Percentiles rank a stretch among this genome's conserved stretches.
These are phyloP conservation scores for Etheostoma spectabile DNA, from an alignment of 2,113 vertebrate species.

Conservation along the genomic window DNA sequence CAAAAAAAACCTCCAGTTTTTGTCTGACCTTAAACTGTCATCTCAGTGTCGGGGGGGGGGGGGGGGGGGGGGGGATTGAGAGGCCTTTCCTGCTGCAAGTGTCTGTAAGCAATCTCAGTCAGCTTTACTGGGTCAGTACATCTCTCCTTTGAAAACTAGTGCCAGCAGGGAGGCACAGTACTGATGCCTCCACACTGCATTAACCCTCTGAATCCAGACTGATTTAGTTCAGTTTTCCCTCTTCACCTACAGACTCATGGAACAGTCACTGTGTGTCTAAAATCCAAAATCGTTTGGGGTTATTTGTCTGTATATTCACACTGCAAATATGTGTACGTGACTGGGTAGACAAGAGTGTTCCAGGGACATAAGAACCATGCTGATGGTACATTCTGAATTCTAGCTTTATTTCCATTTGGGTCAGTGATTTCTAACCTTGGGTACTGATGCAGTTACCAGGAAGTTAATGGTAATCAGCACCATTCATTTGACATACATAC, in stretches of 20 bases:
- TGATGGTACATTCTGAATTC: neutral
- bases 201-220: neutral
- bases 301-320: neutral
- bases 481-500: neutral
- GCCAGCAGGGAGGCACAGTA: neutral
- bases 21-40: slow-evolving; percentile 58
- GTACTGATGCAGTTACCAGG: neutral
- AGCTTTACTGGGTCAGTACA: slow-evolving; percentile 34
- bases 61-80: neutral
- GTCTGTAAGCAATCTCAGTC: slow-evolving; percentile 1
- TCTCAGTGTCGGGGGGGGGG: slow-evolving; percentile 25
- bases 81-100: slow-evolving; percentile 12
- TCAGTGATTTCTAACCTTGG: neutral
- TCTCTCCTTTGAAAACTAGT: slow-evolving; percentile 11
- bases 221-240: neutral
- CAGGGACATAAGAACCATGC: neutral
- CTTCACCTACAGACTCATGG: neutral
- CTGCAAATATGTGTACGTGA: neutral
- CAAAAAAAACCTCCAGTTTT: slow-evolving; percentile 48
- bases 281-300: neutral
- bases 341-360: neutral
- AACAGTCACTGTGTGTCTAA: neutral
- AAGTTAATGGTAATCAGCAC: neutral
- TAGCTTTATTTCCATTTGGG: neutral
- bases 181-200: slow-evolving; percentile 6